Conservation (phyloP, 2,113 vertebrate genomes). For the Pseudolaguvia tuberculata region DNA sequence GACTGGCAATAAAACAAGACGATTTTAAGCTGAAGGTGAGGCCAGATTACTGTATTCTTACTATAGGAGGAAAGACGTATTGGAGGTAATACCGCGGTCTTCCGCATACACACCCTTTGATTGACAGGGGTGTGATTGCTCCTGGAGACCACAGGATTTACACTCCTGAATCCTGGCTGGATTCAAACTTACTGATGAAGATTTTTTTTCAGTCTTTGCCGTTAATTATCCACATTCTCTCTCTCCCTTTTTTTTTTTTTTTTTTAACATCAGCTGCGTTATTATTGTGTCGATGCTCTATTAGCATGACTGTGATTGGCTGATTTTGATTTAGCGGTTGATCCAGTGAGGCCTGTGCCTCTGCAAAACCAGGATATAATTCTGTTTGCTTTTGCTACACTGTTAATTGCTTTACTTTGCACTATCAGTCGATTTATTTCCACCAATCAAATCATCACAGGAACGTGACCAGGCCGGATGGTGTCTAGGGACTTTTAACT, state of each 20-base stretch:
- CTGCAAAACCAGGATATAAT: neutral
- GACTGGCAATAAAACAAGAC: neutral
- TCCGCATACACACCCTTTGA: neutral
- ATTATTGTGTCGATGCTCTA: neutral
- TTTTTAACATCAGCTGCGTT: neutral
- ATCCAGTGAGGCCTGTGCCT: neutral
- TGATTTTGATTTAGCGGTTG: neutral
- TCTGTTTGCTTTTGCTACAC: neutral
- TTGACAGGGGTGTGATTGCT: neutral
- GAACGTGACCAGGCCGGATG: neutral
- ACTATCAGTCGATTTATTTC: neutral
- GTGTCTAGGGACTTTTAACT: too few relatives aligned
- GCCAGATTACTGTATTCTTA: neutral
- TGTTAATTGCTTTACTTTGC: neutral
- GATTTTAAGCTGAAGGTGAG: neutral
- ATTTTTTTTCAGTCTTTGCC: neutral
- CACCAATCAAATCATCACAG: conserved; percentile 5
- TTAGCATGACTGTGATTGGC: neutral
- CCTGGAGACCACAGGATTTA: neutral
- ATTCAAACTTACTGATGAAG: neutral
- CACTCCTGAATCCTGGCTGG: neutral
- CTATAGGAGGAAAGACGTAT: neutral
- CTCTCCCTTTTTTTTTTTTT: too few relatives aligned
- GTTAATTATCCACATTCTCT: neutral
- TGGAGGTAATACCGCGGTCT: too few relatives aligned